Conservation (phyloP, 2,113 vertebrate genomes). For the Crotalus viridis region DNA sequence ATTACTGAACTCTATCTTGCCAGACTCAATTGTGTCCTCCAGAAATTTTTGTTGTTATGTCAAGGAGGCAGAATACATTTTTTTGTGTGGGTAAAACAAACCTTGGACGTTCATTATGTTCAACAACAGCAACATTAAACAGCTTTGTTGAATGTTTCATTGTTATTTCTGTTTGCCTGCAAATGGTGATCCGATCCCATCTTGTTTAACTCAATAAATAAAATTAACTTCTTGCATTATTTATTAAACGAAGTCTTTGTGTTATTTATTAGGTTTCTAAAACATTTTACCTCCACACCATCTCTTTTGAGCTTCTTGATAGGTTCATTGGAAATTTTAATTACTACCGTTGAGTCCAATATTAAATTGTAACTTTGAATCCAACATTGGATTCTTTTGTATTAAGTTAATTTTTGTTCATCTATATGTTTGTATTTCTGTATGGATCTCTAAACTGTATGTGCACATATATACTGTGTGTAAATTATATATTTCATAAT, state of each 20-base stretch:
- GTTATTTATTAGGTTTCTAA: background rate
- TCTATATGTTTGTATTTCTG: background rate
- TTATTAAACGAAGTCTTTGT: background rate
- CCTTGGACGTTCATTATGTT: background rate
- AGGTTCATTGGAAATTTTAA: background rate
- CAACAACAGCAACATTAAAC: background rate
- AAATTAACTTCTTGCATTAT: background rate
- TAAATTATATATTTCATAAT: background rate
- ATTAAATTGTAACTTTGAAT: background rate
- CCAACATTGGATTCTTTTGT: background rate
- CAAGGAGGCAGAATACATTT: background rate
- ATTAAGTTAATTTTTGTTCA: background rate
- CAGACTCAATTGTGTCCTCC: background rate
- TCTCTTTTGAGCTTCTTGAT: background rate
- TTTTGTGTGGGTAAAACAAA: background rate
- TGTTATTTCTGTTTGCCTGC: background rate
- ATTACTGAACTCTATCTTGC: background rate
- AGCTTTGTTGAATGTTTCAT: background rate
- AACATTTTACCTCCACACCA: background rate
- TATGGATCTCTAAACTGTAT: background rate
- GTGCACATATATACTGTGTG: background rate
- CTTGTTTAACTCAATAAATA: background rate
- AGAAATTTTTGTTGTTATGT: background rate
- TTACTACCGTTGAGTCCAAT: no score
- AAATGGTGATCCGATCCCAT: background rate